Percentiles rank a stretch among this genome's conserved stretches.
Conservation (phyloP, 2,113 vertebrate species). For the Phylloscopus trochiloides region DNA sequence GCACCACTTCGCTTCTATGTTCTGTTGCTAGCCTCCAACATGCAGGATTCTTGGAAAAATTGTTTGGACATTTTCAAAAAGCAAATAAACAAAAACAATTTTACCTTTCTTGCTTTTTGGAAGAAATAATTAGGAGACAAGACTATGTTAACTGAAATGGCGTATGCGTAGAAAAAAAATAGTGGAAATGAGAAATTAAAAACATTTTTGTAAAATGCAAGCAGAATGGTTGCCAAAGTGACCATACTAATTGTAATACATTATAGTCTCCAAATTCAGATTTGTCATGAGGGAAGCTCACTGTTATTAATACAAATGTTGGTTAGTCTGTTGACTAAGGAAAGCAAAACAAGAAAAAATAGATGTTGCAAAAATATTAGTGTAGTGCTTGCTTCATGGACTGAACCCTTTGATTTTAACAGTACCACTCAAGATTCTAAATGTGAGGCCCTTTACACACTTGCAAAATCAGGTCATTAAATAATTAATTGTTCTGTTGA, state of each 20-base stretch:
- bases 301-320: neutral
- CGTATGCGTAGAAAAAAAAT: neutral
- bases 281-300: neutral
- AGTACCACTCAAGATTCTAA: neutral
- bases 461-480: neutral
- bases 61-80: neutral
- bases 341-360: neutral
- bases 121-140: neutral
- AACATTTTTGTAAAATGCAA: neutral
- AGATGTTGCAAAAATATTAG: neutral
- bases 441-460: neutral
- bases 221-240: slow-evolving; percentile 6
- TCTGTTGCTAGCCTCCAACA: neutral
- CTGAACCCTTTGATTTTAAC: neutral
- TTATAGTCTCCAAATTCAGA: neutral
- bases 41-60: neutral
- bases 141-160: neutral
- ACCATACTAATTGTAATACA: neutral
- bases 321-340: neutral
- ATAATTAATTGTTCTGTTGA: neutral
- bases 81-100: neutral
- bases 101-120: neutral
- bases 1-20: neutral
- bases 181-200: neutral
- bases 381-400: neutral